Percentiles rank a stretch among this genome's conserved stretches.
These are phyloP conservation scores for Hydrozoanthus tunicans DNA, from an alignment of 64 coral and sea anemone species.

Conservation along the genomic window DNA sequence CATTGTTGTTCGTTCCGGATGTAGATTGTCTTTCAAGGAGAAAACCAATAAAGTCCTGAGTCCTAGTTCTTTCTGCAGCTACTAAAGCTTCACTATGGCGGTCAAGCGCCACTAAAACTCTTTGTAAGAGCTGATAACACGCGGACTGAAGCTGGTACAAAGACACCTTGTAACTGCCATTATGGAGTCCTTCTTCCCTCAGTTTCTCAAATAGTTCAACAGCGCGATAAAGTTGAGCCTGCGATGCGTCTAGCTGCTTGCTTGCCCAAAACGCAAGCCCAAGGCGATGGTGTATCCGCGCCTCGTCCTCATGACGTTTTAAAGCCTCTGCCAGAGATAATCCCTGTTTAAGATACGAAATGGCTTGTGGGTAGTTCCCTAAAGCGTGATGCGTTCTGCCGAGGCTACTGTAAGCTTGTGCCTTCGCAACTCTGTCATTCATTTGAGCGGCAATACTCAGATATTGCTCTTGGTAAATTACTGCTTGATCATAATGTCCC, in stretches of 20 bases:
- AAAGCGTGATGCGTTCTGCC: conserved; percentile 82
- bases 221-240: conserved; percentile 77
- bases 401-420: conserved; percentile 77
- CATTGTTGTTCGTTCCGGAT: conserved; percentile 14
- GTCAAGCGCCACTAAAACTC: conserved; percentile 80
- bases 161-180: conserved; percentile 85
- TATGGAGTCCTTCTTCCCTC: conserved; percentile 71
- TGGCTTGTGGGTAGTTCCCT: conserved; percentile 80
- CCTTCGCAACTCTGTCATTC: conserved; percentile 73
- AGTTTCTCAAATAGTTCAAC: conserved; percentile 86
- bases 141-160: conserved; percentile 88
- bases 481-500: conserved; percentile 80
- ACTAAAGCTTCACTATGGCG: conserved; percentile 77
- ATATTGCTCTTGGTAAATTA: conserved; percentile 84
- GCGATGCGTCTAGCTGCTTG: conserved; percentile 73
- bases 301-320: conserved; percentile 84
- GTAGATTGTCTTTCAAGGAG: conserved; percentile 73
- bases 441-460: conserved; percentile 84
- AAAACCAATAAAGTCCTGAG: conserved; percentile 91
- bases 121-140: conserved; percentile 94
- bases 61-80: conserved; percentile 86
- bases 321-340: conserved; percentile 75
- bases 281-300: conserved; percentile 81
- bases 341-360: conserved; percentile 92
- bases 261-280: conserved; percentile 81